Evolutionary conservation across 2,113 vertebrate species (phyloP).

Genomic region (Triplophysa tibetana): DNA sequence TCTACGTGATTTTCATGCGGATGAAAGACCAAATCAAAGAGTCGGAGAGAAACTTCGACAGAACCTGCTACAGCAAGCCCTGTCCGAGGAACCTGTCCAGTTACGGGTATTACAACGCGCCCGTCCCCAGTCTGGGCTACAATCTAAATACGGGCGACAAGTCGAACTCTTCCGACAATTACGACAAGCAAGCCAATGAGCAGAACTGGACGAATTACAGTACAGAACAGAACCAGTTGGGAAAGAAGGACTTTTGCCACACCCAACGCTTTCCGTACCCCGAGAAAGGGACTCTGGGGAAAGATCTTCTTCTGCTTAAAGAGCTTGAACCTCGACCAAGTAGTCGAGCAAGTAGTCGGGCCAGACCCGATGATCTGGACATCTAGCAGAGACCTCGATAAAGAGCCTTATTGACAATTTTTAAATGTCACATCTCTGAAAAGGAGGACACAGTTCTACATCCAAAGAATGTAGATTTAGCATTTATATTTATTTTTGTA

Average conservation of each 20-base stretch:
- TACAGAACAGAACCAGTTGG: constrained; percentile 85
- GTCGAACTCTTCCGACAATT: constrained; percentile 85
- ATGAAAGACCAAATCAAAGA: constrained; percentile 82
- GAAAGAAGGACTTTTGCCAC: constrained; percentile 80
- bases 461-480: constrained; percentile 4
- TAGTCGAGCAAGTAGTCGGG: constrained; percentile 83
- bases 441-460: not conserved
- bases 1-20: constrained; percentile 84
- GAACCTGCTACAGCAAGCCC: constrained; percentile 66
- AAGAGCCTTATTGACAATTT: not conserved
- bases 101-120: constrained; percentile 86
- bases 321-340: constrained; percentile 80
- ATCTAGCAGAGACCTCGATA: constrained; percentile 65
- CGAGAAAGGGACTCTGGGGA: constrained; percentile 75
- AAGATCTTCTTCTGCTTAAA: constrained; percentile 80
- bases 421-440: constrained; percentile 8
- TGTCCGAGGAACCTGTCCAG: constrained; percentile 77
- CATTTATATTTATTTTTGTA: not conserved
- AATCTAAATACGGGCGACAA: constrained; percentile 83
- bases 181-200: constrained; percentile 86
- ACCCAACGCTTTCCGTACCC: constrained; percentile 80
- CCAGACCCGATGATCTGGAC: constrained; percentile 85
- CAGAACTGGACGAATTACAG: constrained; percentile 93
- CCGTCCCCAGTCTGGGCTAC: constrained; percentile 81
- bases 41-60: constrained; percentile 71